Percentiles rank a stretch among this genome's conserved stretches.
Conservation (phyloP, 1,140 invertebrate species). For the Polypedilum vanderplanki region DNA sequence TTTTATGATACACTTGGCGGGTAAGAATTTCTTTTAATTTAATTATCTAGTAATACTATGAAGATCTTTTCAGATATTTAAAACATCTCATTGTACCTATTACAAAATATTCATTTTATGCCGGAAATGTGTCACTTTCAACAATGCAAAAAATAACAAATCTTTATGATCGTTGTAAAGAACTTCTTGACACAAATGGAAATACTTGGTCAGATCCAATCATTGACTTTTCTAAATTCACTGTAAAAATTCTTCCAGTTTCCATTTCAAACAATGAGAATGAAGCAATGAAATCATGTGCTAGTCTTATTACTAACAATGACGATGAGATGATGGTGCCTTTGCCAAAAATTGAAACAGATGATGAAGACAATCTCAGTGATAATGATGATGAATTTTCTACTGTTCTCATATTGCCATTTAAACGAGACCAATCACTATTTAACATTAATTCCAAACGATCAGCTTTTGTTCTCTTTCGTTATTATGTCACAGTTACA, state of each 20-base stretch:
- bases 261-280: slow-evolving; percentile 8
- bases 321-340: slow-evolving; percentile 37
- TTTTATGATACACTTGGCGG: slow-evolving; percentile 41
- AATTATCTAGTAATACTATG: background rate
- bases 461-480: slow-evolving; percentile 36
- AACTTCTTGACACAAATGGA: slow-evolving; percentile 40
- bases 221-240: slow-evolving; percentile 33
- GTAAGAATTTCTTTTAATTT: slow-evolving; percentile 29
- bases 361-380: slow-evolving; percentile 27
- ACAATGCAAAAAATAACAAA: slow-evolving; percentile 35
- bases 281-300: slow-evolving; percentile 24
- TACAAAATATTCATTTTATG: slow-evolving; percentile 40
- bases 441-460: slow-evolving; percentile 37
- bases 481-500: slow-evolving; percentile 37
- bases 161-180: slow-evolving; percentile 36
- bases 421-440: slow-evolving; percentile 35
- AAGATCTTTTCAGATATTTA: slow-evolving; percentile 33
- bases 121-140: slow-evolving; percentile 36
- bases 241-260: slow-evolving; percentile 29
- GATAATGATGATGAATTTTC: slow-evolving; percentile 34
- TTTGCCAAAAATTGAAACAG: slow-evolving; percentile 37
- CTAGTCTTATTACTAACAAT: background rate
- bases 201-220: slow-evolving; percentile 38
- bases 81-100: slow-evolving; percentile 38
- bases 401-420: slow-evolving; percentile 39